Percentiles rank a stretch among this genome's conserved stretches.
Conservation (phyloP, 2,113 vertebrate genomes). For the Malurus alboscapulatus region DNA sequence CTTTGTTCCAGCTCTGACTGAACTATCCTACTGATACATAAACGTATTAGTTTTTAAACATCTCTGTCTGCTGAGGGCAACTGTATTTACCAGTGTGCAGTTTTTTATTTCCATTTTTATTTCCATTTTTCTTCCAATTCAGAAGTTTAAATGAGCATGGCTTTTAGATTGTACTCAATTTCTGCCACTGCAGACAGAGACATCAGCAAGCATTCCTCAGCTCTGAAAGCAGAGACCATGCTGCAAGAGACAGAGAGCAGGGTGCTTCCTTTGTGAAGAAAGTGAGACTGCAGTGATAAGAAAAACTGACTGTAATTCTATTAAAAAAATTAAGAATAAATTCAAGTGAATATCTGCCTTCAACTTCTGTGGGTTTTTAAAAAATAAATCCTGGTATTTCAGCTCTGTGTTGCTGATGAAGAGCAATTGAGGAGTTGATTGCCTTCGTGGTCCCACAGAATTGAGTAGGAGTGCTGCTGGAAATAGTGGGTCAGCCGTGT, state of each 20-base stretch:
- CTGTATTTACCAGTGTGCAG: not conserved
- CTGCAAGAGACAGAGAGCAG: not conserved
- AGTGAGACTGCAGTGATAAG: not conserved
- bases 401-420: not conserved
- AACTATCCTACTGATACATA: not conserved
- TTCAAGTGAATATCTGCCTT: not conserved
- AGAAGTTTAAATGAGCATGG: not conserved
- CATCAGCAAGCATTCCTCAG: not conserved
- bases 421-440: constrained; percentile 7
- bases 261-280: not conserved
- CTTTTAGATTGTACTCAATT: not conserved
- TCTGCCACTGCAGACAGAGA: not conserved
- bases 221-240: not conserved
- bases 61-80: not conserved
- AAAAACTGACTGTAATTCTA: not conserved
- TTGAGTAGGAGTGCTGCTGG: not conserved
- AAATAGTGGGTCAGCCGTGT: not conserved
- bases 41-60: not conserved
- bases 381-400: not conserved
- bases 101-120: not conserved
- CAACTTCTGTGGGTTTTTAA: not conserved
- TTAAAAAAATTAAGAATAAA: not conserved
- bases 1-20: not conserved
- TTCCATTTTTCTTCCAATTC: not conserved
- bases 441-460: not conserved